phyloP scores from a whole-genome alignment of 2,113 vertebrate genomes.

The Petrocephalus zakoni region DNA sequence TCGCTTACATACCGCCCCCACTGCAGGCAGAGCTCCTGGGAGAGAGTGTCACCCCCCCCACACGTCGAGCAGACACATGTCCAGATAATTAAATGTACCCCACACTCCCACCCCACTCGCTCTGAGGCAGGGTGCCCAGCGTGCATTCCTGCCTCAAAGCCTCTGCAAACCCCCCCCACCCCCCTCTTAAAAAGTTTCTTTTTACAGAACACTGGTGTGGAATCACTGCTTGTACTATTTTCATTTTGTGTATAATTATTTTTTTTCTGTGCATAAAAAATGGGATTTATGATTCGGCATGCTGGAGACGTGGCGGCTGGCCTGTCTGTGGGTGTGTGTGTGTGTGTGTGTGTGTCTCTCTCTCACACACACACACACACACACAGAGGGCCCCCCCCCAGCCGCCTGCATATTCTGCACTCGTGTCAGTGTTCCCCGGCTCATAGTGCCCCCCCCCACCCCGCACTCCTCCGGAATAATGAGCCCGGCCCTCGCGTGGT shows the following conservation, averaged over 20 bases:
- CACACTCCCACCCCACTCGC: neutral
- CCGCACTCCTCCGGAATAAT: conserved; percentile 44
- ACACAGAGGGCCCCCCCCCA: neutral
- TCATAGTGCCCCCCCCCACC: neutral
- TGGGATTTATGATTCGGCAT: neutral
- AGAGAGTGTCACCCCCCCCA: neutral
- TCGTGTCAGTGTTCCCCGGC: conserved; percentile 36
- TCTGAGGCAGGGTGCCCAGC: neutral
- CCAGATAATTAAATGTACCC: neutral
- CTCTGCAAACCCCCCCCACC: neutral
- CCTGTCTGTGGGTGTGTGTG: neutral
- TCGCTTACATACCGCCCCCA: no score
- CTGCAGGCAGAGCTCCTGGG: neutral
- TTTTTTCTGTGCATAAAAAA: neutral
- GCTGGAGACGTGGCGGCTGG: neutral
- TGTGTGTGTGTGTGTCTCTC: neutral
- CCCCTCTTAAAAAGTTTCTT: neutral
- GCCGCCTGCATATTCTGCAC: conserved; percentile 46
- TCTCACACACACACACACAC: neutral
- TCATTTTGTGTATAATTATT: neutral
- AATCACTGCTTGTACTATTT: neutral
- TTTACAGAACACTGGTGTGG: neutral
- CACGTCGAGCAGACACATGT: neutral
- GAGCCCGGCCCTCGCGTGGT: neutral
- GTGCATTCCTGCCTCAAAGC: neutral